Conservation (phyloP, 2,113 vertebrate species). For the Aptenodytes patagonicus region DNA sequence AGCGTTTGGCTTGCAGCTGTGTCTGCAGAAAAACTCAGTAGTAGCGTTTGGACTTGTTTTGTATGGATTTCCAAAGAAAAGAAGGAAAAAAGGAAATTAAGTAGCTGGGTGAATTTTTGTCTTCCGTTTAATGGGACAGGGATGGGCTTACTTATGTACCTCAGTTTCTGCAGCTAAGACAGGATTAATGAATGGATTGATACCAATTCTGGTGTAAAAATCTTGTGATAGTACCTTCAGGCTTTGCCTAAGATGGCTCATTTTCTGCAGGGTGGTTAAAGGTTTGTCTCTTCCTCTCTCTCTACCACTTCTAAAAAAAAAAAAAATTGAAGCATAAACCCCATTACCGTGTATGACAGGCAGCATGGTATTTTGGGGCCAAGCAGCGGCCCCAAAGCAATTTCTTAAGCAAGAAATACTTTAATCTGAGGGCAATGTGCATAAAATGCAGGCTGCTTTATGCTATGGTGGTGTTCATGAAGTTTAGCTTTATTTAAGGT, state of each 20-base stretch:
- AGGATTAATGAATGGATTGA: not conserved
- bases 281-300: not conserved
- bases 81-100: not conserved
- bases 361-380: not conserved
- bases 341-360: not conserved
- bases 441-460: not conserved
- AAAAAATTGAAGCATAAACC: not conserved
- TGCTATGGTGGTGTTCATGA: not conserved
- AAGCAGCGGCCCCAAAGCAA: not conserved
- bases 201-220: not conserved
- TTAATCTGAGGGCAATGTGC: not conserved
- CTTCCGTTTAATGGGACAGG: not conserved
- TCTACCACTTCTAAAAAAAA: not conserved
- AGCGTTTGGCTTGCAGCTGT: not conserved
- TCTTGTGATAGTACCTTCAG: not conserved
- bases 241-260: not conserved
- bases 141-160: not conserved
- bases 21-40: not conserved
- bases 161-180: not conserved
- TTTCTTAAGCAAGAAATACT: not conserved
- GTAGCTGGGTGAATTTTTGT: not conserved
- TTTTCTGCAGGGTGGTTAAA: not conserved
- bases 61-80: not conserved
- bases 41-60: not conserved
- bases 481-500: not conserved